Conservation (phyloP, 2,113 vertebrate species). For the Speoplatyrhinus poulsoni region DNA sequence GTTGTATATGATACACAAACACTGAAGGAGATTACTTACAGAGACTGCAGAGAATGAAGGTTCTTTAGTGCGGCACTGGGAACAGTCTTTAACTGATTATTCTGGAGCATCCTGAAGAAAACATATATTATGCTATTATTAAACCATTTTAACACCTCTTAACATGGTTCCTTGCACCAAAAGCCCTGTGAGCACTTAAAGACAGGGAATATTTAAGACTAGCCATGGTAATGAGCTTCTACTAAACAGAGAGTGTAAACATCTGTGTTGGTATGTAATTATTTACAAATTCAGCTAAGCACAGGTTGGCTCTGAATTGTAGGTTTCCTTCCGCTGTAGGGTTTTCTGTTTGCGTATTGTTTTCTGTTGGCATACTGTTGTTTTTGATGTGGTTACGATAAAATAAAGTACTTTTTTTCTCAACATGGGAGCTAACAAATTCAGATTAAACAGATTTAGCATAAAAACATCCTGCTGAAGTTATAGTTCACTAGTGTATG, state of each 20-base stretch:
- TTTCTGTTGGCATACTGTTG: too few species aligned
- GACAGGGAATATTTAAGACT: background rate
- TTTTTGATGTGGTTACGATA: too few species aligned
- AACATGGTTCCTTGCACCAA: background rate
- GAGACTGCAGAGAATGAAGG: conserved; percentile 88
- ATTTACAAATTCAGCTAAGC: background rate
- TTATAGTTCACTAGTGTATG: conserved; percentile 23
- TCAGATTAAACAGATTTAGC: background rate
- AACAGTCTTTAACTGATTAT: conserved; percentile 94
- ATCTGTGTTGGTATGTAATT: conserved; percentile 10
- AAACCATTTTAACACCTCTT: background rate
- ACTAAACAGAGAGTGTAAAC: background rate
- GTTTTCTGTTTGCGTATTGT: too few species aligned
- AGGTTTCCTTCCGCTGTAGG: too few species aligned
- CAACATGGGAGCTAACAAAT: background rate
- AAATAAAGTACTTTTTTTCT: too few species aligned
- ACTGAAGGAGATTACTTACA: conserved; percentile 81
- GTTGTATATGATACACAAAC: background rate
- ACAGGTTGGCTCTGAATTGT: background rate
- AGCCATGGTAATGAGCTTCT: background rate
- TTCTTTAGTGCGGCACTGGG: conserved; percentile 88
- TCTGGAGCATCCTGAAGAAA: conserved; percentile 88
- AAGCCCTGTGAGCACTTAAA: background rate
- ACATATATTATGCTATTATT: conserved; percentile 20
- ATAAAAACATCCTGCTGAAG: conserved; percentile 6